A percentile compares a stretch with the other conserved stretches of the same genome.
These are phyloP conservation scores for Telmatherina bonti DNA, from an alignment of 2,797 vertebrate species.

Conservation along the genomic window DNA sequence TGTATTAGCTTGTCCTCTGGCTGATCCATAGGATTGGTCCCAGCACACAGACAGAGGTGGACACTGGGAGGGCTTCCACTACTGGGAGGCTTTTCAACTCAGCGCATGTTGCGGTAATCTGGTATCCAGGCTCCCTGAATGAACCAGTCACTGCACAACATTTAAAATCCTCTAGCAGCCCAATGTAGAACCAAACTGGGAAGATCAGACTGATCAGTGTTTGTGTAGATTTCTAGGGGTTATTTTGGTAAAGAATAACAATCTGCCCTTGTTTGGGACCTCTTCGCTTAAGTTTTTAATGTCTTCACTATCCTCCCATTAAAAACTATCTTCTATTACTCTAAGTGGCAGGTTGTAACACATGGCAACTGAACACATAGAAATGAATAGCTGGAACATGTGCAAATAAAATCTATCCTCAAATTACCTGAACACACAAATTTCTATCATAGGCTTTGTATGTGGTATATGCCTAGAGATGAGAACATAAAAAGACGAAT, in stretches of 20 bases:
- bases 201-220: conserved; percentile 28
- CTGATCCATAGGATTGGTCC: conserved; percentile 75
- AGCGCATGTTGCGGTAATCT: conserved; percentile 56
- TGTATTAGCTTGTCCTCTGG: conserved; percentile 76
- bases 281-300: conserved; percentile 41
- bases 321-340: conserved; percentile 49
- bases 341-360: conserved; percentile 17
- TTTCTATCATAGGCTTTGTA: neutral
- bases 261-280: neutral
- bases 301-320: conserved; percentile 22
- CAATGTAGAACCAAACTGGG: conserved; percentile 42
- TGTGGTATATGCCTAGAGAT: conserved; percentile 5
- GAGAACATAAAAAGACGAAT: conserved; percentile 3
- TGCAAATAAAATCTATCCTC: neutral
- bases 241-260: neutral
- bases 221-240: neutral
- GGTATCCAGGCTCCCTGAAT: conserved; percentile 31
- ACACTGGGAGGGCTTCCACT: conserved; percentile 64
- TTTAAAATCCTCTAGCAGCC: conserved; percentile 28
- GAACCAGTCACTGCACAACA: conserved; percentile 32
- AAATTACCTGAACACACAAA: neutral
- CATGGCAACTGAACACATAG: conserved; percentile 13
- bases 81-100: conserved; percentile 65
- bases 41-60: conserved; percentile 70
- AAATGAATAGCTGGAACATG: conserved; percentile 4